Conservation (phyloP, 64 coral and sea anemone genomes). For the Stichodactyla helianthus region DNA sequence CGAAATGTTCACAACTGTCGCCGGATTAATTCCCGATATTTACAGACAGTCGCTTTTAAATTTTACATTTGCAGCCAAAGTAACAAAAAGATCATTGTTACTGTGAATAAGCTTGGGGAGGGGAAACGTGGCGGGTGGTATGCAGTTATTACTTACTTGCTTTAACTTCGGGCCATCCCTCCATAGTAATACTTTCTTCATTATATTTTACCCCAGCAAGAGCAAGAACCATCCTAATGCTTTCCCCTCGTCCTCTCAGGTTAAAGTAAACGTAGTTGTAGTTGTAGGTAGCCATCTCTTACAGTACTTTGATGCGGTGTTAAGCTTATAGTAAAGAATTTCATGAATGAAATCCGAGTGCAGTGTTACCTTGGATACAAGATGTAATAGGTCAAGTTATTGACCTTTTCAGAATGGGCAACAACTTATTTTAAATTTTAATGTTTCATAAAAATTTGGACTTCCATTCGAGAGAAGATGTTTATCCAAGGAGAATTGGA, state of each 20-base stretch:
- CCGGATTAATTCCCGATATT: too few species aligned
- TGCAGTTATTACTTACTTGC: slow-evolving; percentile 29
- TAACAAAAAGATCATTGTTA: too few species aligned
- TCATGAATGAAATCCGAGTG: not conserved
- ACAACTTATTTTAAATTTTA: too few species aligned
- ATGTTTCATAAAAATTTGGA: too few species aligned
- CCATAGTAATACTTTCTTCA: slow-evolving; percentile 24
- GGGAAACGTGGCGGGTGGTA: not conserved
- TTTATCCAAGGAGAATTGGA: too few species aligned
- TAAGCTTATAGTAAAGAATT: not conserved
- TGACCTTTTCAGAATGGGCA: too few species aligned
- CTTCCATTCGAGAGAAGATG: too few species aligned
- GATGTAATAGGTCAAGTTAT: too few species aligned
- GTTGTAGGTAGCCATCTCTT: not conserved
- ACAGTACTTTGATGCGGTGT: not conserved
- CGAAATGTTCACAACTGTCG: too few species aligned
- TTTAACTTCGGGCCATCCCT: slow-evolving; percentile 52
- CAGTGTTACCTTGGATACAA: not conserved
- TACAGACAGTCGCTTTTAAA: too few species aligned
- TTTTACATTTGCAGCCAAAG: too few species aligned
- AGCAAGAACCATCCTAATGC: slow-evolving; percentile 35
- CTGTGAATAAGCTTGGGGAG: too few species aligned
- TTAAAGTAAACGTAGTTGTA: slow-evolving; percentile 5
- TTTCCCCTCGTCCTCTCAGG: slow-evolving; percentile 8
- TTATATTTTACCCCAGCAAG: slow-evolving; percentile 26